phyloP scores from a whole-genome alignment of 2,113 vertebrate species.

The Rhineura floridana region DNA sequence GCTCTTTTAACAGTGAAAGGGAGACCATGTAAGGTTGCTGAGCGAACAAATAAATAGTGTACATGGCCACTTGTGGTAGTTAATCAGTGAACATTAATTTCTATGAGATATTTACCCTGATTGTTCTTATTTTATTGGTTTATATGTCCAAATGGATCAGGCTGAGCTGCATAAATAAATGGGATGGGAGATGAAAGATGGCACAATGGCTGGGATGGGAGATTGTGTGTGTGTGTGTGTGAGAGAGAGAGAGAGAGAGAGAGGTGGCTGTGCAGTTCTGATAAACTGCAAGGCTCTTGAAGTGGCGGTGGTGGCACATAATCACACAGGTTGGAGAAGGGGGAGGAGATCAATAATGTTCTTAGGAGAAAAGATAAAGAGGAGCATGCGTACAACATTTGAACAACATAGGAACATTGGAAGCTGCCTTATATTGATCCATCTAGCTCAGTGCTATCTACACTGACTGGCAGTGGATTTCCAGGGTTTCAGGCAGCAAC shows the following conservation, averaged over 20 bases:
- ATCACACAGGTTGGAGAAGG: neutral
- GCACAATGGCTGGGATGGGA: too few relatives aligned
- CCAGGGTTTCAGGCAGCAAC: too few relatives aligned
- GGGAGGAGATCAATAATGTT: neutral
- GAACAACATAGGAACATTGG: neutral
- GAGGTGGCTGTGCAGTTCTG: neutral
- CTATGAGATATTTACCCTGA: neutral
- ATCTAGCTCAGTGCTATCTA: too few relatives aligned
- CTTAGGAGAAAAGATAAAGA: neutral
- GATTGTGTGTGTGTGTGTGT: too few relatives aligned
- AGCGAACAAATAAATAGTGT: neutral
- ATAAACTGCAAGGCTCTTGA: neutral
- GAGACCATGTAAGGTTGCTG: neutral
- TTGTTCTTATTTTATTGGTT: neutral
- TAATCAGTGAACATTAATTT: neutral
- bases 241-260: too few relatives aligned
- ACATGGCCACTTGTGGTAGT: neutral
- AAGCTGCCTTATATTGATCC: too few relatives aligned
- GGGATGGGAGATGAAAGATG: neutral
- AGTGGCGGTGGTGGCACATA: neutral
- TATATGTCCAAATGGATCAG: neutral
- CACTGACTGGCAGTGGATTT: too few relatives aligned
- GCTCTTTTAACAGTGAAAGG: neutral
- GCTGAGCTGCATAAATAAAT: neutral
- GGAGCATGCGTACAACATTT: neutral